Conservation (phyloP, 2,797 vertebrate genomes). For the Dicrostonyx torquatus region DNA sequence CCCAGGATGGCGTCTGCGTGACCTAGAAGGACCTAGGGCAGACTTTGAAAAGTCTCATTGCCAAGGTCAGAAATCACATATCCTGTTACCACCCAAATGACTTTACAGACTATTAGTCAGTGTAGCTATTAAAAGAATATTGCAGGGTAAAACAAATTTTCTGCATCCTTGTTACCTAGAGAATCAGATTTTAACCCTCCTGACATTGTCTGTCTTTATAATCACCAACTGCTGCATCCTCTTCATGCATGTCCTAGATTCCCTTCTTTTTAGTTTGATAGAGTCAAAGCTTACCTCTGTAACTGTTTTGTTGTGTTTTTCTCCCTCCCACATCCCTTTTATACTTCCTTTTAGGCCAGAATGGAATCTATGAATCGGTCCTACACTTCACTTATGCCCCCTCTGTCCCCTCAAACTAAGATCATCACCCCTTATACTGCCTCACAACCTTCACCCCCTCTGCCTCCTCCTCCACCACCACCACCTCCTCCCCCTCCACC, state of each 20-base stretch:
- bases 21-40: not conserved
- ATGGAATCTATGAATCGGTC: constrained; percentile 89
- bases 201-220: not conserved
- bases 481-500: constrained; percentile 83
- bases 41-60: not conserved
- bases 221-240: constrained; percentile 62
- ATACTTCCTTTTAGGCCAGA: constrained; percentile 84
- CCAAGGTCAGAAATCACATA: not conserved
- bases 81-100: not conserved
- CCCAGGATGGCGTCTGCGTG: constrained; percentile 35
- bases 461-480: constrained; percentile 84
- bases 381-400: constrained; percentile 89
- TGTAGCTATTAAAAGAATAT: not conserved
- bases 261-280: constrained; percentile 62
- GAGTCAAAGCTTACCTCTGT: constrained; percentile 78
- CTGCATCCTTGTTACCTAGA: not conserved
- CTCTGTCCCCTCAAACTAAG: constrained; percentile 88
- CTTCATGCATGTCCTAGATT: constrained; percentile 75
- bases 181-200: not conserved
- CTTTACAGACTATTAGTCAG: not conserved
- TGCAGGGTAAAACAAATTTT: not conserved
- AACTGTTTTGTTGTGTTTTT: constrained; percentile 79
- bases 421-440: constrained; percentile 86
- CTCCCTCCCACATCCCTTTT: constrained; percentile 58
- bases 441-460: constrained; percentile 84